phyloP scores from a whole-genome alignment of 2,888 invertebrate genomes.

The Chorisops tibialis region DNA sequence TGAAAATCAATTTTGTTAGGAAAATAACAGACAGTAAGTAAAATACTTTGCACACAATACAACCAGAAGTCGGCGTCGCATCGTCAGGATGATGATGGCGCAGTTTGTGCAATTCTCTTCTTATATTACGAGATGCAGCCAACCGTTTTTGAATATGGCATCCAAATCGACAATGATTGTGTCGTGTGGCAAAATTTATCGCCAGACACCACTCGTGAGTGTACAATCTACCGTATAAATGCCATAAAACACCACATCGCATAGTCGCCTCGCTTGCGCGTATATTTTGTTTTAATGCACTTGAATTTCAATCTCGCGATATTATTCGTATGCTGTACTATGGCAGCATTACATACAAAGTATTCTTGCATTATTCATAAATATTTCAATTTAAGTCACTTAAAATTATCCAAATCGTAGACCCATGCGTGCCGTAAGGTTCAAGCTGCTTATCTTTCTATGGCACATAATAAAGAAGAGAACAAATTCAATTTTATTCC shows the following conservation, averaged over 20 bases:
- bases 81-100: neutral
- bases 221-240: too few relatives aligned
- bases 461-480: neutral
- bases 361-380: conserved; percentile 29
- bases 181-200: conserved; percentile 22
- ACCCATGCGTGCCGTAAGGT: neutral
- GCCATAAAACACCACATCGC: too few relatives aligned
- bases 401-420: conserved; percentile 24
- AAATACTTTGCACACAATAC: conserved; percentile 24
- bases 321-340: too few relatives aligned
- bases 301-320: too few relatives aligned
- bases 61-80: conserved; percentile 14
- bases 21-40: neutral
- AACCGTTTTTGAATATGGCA: conserved; percentile 19
- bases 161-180: neutral
- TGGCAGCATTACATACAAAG: too few relatives aligned
- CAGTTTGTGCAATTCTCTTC: neutral
- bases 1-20: conserved; percentile 4
- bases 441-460: too few relatives aligned
- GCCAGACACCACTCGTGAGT: too few relatives aligned
- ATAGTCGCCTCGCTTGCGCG: too few relatives aligned
- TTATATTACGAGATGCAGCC: neutral
- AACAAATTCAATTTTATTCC: neutral
- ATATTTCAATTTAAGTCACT: conserved; percentile 26
- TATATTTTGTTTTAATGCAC: too few relatives aligned